Conservation (phyloP, 1,140 invertebrate genomes). For the Dendrolimus kikuchii region DNA sequence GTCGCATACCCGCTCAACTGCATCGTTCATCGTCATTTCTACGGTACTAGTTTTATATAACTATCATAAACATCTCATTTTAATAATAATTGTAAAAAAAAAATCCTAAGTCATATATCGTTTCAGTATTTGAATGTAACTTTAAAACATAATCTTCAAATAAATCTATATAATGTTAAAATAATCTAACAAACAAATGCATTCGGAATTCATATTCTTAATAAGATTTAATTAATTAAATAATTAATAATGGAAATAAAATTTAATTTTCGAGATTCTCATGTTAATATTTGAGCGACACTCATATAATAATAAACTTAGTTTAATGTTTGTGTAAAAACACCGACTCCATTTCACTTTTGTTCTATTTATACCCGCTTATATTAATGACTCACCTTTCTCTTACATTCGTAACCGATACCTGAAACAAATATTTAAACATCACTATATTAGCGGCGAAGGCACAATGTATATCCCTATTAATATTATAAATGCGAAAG, state of each 20-base stretch:
- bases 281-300: constrained; percentile 17
- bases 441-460: neutral
- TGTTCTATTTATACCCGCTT: constrained; percentile 6
- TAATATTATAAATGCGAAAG: no score
- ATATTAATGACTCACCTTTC: constrained; percentile 27
- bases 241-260: constrained; percentile 3
- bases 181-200: no score
- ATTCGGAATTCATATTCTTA: no score
- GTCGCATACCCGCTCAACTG: no score
- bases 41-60: no score
- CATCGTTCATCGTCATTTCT: no score
- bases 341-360: neutral
- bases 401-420: constrained; percentile 16
- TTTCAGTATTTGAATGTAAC: no score
- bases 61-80: no score
- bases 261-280: constrained; percentile 3
- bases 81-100: no score
- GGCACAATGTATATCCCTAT: neutral
- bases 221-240: neutral
- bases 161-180: no score
- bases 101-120: no score
- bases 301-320: neutral
- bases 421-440: constrained; percentile 15
- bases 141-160: no score
- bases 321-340: neutral